Evolutionary conservation across 2,797 vertebrate species (phyloP).

Genomic region (Oryzias sinensis): DNA sequence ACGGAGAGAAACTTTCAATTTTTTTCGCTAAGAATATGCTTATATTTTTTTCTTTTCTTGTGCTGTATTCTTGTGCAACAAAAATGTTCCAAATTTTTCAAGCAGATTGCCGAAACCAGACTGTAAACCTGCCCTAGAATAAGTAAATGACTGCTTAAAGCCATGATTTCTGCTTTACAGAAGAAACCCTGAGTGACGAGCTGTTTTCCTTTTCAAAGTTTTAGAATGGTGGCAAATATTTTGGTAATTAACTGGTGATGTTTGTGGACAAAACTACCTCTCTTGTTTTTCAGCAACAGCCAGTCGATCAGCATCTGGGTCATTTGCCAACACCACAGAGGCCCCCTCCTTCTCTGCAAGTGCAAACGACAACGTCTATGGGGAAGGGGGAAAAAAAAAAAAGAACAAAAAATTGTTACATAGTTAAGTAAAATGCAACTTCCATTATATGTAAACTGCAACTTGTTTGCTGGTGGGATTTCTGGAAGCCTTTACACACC

Average conservation of each 20-base stretch:
- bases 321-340: conserved; percentile 89
- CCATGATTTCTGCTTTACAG: too few relatives aligned
- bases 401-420: conserved; percentile 6
- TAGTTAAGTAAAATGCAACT: not conserved
- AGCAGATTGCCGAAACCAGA: too few relatives aligned
- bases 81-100: too few relatives aligned
- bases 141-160: too few relatives aligned
- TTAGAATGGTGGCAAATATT: too few relatives aligned
- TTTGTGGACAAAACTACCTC: conserved; percentile 62
- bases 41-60: too few relatives aligned
- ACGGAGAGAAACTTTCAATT: not conserved
- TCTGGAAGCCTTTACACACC: conserved; percentile 71
- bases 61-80: too few relatives aligned
- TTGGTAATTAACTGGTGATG: not conserved
- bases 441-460: not conserved
- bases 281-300: conserved; percentile 92
- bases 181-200: too few relatives aligned
- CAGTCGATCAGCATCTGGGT: conserved; percentile 95
- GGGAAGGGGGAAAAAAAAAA: conserved; percentile 50
- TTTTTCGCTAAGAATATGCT: too few relatives aligned
- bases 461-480: too few relatives aligned
- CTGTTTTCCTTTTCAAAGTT: too few relatives aligned
- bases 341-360: conserved; percentile 89
- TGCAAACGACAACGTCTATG: conserved; percentile 90
- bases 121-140: too few relatives aligned